Evolutionary conservation across 2,888 invertebrate species (phyloP).

Genomic region (Ichneumoninae sp.): DNA sequence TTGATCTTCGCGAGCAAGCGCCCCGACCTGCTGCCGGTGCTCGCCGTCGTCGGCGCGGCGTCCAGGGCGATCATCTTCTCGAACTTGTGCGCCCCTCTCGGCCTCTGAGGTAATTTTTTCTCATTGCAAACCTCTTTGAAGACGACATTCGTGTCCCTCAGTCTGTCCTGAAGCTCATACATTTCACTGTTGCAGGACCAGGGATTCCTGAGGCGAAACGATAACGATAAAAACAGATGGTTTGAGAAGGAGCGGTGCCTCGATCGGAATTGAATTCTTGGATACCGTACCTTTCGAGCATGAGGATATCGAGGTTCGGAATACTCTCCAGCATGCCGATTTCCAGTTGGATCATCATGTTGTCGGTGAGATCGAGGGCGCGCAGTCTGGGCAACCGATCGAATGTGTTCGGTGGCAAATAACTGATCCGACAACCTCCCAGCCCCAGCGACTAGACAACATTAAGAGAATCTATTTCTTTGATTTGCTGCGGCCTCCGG

Average conservation of each 20-base stretch:
- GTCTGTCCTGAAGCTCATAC: conserved; percentile 71
- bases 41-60: background rate
- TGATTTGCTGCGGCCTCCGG: no score
- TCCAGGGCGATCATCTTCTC: conserved; percentile 60
- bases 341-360: conserved; percentile 77
- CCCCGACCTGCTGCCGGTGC: conserved; percentile 14
- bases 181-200: conserved; percentile 78
- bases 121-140: conserved; percentile 69
- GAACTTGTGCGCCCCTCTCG: conserved; percentile 45
- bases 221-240: conserved; percentile 40
- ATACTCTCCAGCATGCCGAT: conserved; percentile 66
- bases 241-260: background rate
- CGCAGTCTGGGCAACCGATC: conserved; percentile 74
- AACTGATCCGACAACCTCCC: conserved; percentile 77
- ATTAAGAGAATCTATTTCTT: background rate
- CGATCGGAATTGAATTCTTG: background rate
- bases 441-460: conserved; percentile 75
- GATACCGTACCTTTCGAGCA: conserved; percentile 73
- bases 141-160: conserved; percentile 67
- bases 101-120: conserved; percentile 9
- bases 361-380: conserved; percentile 78
- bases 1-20: conserved; percentile 46
- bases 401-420: conserved; percentile 76
- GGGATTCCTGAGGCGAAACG: conserved; percentile 74
- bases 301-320: conserved; percentile 71